Conservation (phyloP, 2,888 invertebrate species). For the Esperia sulphurella region DNA sequence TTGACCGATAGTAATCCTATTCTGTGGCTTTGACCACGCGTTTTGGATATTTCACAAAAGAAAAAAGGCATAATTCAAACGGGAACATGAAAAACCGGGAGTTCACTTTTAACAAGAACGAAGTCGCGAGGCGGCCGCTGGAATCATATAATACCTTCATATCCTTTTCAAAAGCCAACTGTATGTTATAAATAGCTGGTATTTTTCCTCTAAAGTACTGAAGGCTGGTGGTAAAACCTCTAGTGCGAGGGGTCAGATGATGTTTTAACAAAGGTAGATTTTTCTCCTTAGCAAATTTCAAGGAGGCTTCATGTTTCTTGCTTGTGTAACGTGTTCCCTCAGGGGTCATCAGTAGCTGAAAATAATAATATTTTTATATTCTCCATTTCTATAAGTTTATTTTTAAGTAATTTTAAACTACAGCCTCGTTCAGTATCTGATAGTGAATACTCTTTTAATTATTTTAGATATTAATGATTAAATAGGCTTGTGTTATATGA, state of each 20-base stretch:
- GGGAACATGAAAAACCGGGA: too few species aligned
- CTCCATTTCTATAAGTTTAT: too few species aligned
- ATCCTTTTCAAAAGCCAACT: slow-evolving; percentile 83
- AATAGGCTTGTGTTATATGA: too few species aligned
- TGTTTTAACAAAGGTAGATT: slow-evolving; percentile 92
- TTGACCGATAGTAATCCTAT: too few species aligned
- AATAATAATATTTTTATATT: slow-evolving; percentile 13
- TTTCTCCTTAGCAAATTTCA: slow-evolving; percentile 92
- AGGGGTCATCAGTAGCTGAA: slow-evolving; percentile 90
- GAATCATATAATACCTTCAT: slow-evolving; percentile 63
- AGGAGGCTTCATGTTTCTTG: slow-evolving; percentile 91
- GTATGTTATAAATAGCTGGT: slow-evolving; percentile 91
- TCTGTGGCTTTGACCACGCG: too few species aligned
- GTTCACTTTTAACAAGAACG: too few species aligned
- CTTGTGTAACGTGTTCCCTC: slow-evolving; percentile 96
- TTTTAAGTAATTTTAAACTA: too few species aligned
- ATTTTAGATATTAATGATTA: background rate
- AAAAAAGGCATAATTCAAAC: too few species aligned
- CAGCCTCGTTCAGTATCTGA: too few species aligned
- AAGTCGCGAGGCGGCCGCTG: too few species aligned
- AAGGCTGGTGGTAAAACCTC: slow-evolving; percentile 93
- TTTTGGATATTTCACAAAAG: too few species aligned
- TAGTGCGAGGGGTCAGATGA: slow-evolving; percentile 96
- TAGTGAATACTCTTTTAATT: background rate
- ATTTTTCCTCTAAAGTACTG: slow-evolving; percentile 89